Evolutionary conservation across 2,797 vertebrate species (phyloP).

Genomic region (Acipenser transmontanus): DNA sequence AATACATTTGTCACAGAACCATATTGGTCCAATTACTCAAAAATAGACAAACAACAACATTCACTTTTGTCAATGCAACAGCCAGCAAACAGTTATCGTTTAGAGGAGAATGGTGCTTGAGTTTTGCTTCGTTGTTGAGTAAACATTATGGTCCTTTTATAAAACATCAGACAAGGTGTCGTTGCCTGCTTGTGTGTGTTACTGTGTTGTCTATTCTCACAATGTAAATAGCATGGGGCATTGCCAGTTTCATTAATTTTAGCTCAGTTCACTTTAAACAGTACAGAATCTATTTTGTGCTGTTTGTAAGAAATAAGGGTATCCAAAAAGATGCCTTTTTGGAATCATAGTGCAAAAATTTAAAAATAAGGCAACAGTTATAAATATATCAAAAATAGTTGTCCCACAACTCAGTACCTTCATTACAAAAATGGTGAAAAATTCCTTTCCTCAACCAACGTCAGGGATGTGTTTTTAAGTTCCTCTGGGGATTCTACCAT

Average conservation of each 20-base stretch:
- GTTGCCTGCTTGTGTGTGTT: background rate
- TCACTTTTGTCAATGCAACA: conserved; percentile 39
- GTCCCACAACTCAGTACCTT: conserved; percentile 41
- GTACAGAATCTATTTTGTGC: conserved; percentile 40
- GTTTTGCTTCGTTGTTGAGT: conserved; percentile 22
- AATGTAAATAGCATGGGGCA: conserved; percentile 40
- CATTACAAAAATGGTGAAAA: conserved; percentile 85
- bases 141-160: conserved; percentile 24
- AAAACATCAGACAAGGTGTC: conserved; percentile 17
- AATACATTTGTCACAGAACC: conserved; percentile 23
- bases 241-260: background rate
- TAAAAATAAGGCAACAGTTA: conserved; percentile 84
- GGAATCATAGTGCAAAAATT: conserved; percentile 85
- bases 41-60: conserved; percentile 26
- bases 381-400: conserved; percentile 72
- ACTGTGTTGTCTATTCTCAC: conserved; percentile 8
- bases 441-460: conserved; percentile 81
- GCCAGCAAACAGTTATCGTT: conserved; percentile 39
- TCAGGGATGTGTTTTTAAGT: conserved; percentile 80
- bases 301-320: conserved; percentile 39
- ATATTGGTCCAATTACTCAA: conserved; percentile 17
- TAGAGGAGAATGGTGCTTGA: conserved; percentile 30
- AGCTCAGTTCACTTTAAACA: conserved; percentile 24
- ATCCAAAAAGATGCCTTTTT: conserved; percentile 44
- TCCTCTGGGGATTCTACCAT: conserved; percentile 73